Base-by-base conservation (phyloP, 2,113 vertebrate genomes). In the Protomyctophum bolini region DNA sequence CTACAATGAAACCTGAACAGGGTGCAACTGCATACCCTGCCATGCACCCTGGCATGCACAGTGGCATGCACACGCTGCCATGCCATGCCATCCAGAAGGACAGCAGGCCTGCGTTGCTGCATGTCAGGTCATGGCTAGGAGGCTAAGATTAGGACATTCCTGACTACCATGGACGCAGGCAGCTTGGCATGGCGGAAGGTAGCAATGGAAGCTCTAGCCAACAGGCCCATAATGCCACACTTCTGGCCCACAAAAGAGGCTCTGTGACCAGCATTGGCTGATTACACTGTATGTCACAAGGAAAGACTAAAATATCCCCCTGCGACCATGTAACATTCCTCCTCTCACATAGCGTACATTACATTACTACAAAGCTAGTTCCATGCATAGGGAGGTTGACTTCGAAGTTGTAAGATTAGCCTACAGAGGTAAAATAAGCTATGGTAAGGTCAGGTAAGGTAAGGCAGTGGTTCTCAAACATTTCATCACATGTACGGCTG, bases 141-240 rank as follows among this genome's bases (percentile, higher is more conserved):
- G 75, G 83, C 87, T 88, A 84, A 84, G 81, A 87, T 86, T 89
- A 90, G 87, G 76, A 75, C 81, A 82, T 88, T 89, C 78, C 66
- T 80, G 86, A 46, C 63, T 14, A 28, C 66, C 81, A 48, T 33
- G 69, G 77, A 66, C 73, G 71, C 73, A 76, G 78, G 83, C 68
- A 80, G 76, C 82, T 74, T 7, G 46, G 69, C 77, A 70, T 77
- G 47, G 58, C 7, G 73, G 70, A 80, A 66, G 82, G 79, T 73
- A 76, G 66, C 75, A 70, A 66, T 66, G 62, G 28, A 54, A 71
- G 51, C 47, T 46, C 33, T 62, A 69, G 66, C 80, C 81, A 80
- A 52, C 68, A 47, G 66, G 67, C 77, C 76, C 71, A 76, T 57
- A 77, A 86, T 86, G 81, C 73, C 78, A 72, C 46, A 21, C 64